A percentile compares a stretch with the other conserved stretches of the same genome.
Conservation (phyloP, 2,113 vertebrate genomes). For the Nothoprocta pentlandii region DNA sequence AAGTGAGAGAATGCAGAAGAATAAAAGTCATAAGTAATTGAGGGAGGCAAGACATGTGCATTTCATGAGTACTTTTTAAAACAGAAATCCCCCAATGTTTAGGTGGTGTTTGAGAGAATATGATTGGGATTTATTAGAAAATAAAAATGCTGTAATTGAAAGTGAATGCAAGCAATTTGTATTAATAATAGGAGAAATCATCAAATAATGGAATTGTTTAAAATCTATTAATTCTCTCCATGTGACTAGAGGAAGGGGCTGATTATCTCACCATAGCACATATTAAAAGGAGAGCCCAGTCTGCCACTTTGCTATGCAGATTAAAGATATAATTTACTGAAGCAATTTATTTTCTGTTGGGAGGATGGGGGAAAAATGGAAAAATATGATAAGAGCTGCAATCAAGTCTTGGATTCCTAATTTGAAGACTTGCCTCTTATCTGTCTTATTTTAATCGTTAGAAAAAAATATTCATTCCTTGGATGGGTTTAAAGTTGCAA, state of each 20-base stretch:
- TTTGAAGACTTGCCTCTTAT: constrained; percentile 73
- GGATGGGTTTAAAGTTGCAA: constrained; percentile 31
- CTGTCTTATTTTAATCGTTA: constrained; percentile 68
- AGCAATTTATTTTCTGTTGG: constrained; percentile 71
- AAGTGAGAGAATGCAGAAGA: background rate
- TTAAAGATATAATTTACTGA: constrained; percentile 73
- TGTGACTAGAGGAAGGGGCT: constrained; percentile 58
- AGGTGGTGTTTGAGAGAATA: constrained; percentile 45
- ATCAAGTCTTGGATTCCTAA: constrained; percentile 61
- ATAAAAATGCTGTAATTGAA: constrained; percentile 78
- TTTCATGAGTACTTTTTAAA: background rate
- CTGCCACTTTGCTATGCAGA: constrained; percentile 56
- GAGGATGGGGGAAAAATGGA: constrained; percentile 30
- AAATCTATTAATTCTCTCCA: constrained; percentile 74
- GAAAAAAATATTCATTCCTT: constrained; percentile 30
- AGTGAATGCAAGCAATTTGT: constrained; percentile 72
- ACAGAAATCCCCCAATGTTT: constrained; percentile 23
- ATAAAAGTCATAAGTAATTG: background rate
- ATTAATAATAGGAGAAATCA: constrained; percentile 75
- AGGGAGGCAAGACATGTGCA: background rate
- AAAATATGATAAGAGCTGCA: constrained; percentile 61
- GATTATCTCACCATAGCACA: constrained; percentile 50
- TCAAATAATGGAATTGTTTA: constrained; percentile 64
- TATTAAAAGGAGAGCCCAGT: constrained; percentile 20
- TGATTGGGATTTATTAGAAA: constrained; percentile 77